Evolutionary conservation across 2,888 invertebrate genomes (phyloP).

Genomic region (Tolmerus cingulatus): DNA sequence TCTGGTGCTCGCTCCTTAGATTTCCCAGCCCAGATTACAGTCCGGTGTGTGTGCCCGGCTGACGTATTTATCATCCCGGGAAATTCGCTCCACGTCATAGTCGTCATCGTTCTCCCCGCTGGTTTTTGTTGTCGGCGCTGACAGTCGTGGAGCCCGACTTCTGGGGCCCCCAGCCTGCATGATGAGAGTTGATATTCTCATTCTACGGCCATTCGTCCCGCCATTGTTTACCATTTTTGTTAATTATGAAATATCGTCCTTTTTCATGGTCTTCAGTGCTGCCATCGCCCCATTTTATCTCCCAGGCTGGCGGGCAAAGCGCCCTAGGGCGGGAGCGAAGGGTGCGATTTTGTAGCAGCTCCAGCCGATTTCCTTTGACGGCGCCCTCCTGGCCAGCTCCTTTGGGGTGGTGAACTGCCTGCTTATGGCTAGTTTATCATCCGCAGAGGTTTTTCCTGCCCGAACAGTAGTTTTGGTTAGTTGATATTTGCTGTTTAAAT

Average conservation of each 20-base stretch:
- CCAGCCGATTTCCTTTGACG: not conserved
- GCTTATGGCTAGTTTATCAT: not conserved
- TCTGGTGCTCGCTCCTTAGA: not conserved
- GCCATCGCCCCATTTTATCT: not conserved
- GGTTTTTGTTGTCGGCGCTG: not conserved
- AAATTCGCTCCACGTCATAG: not conserved
- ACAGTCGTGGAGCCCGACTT: not conserved
- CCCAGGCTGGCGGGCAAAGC: not conserved
- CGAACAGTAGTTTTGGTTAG: not conserved
- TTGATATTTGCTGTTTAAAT: constrained; percentile 29
- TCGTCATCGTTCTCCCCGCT: not conserved
- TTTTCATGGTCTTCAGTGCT: not conserved
- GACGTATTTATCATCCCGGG: not conserved
- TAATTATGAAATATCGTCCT: constrained; percentile 37
- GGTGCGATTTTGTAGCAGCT: not conserved
- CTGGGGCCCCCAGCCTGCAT: not conserved
- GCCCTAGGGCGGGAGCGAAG: not conserved
- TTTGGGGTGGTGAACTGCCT: not conserved
- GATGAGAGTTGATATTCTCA: constrained; percentile 13
- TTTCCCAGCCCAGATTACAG: not conserved
- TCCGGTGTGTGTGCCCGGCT: not conserved
- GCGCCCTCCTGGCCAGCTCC: not conserved
- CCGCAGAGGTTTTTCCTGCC: not conserved
- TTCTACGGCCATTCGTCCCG: not conserved
- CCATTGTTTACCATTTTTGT: constrained; percentile 25